Base-by-base conservation (phyloP, 2,888 invertebrate genomes). In the Cheiracanthium punctorium region DNA sequence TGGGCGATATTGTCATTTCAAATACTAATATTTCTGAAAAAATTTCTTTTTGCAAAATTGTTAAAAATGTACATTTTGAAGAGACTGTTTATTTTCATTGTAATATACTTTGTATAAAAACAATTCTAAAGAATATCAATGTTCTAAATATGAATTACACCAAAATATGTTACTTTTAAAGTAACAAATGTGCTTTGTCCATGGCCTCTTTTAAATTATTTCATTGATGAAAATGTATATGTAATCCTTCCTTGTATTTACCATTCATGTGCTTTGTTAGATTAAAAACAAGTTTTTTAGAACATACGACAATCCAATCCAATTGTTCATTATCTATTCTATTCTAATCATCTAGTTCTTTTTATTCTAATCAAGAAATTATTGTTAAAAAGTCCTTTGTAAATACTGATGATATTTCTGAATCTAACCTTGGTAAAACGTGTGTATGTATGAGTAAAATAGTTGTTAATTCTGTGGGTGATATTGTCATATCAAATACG, bases 1-100 rank as follows among this genome's bases (percentile, higher is more conserved):
- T 43, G 12, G 48, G 37, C 5, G 72, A 72, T 24, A 43, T 72
- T 41, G 28, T 72, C 12, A 17, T 41, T 41, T 20, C 72, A 0
- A 20, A 28, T n/a, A 72, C 14, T 20, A n/a, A 41, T 17, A 20
- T n/a, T 41, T 37, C 72, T 41, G 72, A 72, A 20, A 41, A 41
- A 41, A 58, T n/a, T 58, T 72, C 72, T 28, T 72, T 72, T 72
- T 72, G 10, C 10, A 72, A 43, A 72, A 72, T 41, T 72, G 48
- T 41, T 20, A 72, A 72, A 43, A 72, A 41, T 29, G 14, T 67
- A 7, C 7, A 5, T 2, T 67, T 67, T 67, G 8, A 30, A 24
- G 29, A 58, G 0, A 58, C 14, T 24, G 28, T 58, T 58, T 58
- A 24, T 20, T 58, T 58, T 58, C n/a, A 58, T 58, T n/a, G n/a